Conservation (phyloP, 2,113 vertebrate species). For the Heteronetta atricapilla region DNA sequence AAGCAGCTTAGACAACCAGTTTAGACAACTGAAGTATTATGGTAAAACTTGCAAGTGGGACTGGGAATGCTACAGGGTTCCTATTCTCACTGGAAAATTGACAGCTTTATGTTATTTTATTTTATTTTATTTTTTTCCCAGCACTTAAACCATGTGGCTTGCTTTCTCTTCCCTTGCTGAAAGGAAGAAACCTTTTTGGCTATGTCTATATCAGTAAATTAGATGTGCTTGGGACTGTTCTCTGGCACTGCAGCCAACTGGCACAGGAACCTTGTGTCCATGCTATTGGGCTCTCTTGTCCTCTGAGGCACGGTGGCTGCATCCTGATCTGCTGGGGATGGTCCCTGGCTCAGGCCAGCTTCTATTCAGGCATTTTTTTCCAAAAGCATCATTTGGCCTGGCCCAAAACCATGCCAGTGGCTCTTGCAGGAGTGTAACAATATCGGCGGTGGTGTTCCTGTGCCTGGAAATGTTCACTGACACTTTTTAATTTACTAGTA, state of each 20-base stretch:
- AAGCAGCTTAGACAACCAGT: not conserved
- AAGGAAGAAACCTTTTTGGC: not conserved
- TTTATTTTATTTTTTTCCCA: not conserved
- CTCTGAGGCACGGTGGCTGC: not conserved
- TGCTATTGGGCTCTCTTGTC: not conserved
- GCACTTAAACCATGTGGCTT: not conserved
- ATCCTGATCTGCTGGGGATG: rapidly evolving
- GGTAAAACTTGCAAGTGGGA: not conserved
- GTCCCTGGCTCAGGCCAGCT: not conserved
- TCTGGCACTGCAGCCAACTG: not conserved
- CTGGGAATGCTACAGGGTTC: not conserved
- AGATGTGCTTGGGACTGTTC: not conserved
- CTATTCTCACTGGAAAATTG: not conserved
- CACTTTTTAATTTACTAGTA: not conserved
- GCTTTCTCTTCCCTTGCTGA: not conserved
- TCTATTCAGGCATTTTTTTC: not conserved
- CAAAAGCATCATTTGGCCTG: not conserved
- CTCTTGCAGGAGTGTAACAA: not conserved
- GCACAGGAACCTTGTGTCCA: not conserved
- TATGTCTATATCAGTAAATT: not conserved
- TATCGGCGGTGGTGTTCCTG: not conserved
- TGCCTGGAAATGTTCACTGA: not conserved
- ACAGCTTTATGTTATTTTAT: not conserved
- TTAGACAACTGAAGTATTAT: not conserved
- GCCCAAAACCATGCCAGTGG: not conserved